Evolutionary conservation across 2,797 vertebrate genomes (phyloP), one percentile per base, ranked within the genome.

Genomic region (Microchirus variegatus): DNA sequence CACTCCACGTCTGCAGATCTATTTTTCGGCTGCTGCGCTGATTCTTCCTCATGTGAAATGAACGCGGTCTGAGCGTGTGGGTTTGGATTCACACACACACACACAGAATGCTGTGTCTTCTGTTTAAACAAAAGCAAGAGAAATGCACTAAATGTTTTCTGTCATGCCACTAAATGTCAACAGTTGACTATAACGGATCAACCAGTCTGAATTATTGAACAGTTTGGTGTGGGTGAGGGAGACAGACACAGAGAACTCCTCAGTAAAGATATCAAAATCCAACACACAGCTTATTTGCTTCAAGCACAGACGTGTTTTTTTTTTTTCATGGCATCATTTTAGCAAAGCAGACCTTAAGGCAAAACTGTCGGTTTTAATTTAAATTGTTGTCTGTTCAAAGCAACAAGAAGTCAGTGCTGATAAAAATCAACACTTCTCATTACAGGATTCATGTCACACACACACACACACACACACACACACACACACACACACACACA

Each of bases 151-250:
- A 58, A 49, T 42, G 53, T 56, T 67, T 65, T 65, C 36, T 72
- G 31, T 31, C 31, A 31, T 31, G 50, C 54, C 43, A 73, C 64
- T 61, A 47, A 54, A 80, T 45, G 59, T 53, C 58, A 10, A 43
- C 16, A 45, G 43, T 37, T 67, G 19, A 35, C 45, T 59, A 17
- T 40, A 49, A 53, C 15, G 53, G 26, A 38, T 38, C 14, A 59
- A 64, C 19, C 47, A 59, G 40, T 65, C 67, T 77, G 70, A 85
- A 85, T 87, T 73, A 83, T 81, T 81, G 4, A 81, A 56, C 40
- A 63, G 63, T 51, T 61, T 67, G 59, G 17, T 40, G 44, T 37
- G 38, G 3, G 44, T 11, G 11, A 18, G 22, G 2, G 38, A 43
- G 12, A 15, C 54, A 56, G 12, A 59, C 18, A 58, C 43, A 51